phyloP scores from a whole-genome alignment of 1,140 invertebrate species.

The Pollicipes pollicipes region DNA sequence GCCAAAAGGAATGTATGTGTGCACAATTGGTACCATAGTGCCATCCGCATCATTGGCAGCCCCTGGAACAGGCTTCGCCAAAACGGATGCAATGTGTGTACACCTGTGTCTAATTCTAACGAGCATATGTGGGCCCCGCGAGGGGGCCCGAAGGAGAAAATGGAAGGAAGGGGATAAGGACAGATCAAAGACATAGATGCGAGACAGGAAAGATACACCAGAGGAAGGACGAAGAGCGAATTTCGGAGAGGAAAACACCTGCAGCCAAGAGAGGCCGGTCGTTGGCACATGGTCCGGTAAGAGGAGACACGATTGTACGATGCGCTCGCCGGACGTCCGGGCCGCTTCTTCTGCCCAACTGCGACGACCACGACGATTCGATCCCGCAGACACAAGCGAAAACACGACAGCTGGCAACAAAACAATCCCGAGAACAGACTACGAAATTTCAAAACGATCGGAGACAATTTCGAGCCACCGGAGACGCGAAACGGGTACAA shows the following conservation, averaged over 20 bases:
- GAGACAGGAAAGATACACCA: background rate
- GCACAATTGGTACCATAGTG: background rate
- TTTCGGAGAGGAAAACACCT: background rate
- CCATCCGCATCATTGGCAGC: background rate
- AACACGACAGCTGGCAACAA: background rate
- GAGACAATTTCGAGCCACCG: background rate
- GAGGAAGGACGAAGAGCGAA: background rate
- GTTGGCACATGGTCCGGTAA: background rate
- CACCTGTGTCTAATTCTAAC: background rate
- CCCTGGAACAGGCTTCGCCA: background rate
- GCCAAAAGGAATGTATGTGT: background rate
- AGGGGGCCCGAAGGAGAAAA: background rate
- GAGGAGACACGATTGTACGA: background rate
- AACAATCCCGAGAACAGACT: background rate
- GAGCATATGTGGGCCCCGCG: background rate
- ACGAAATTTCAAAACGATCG: background rate
- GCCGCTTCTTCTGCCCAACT: background rate
- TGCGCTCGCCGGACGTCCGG: background rate
- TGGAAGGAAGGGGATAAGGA: background rate
- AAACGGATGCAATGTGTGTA: background rate
- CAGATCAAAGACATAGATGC: background rate
- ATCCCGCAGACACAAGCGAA: background rate
- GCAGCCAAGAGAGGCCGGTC: background rate
- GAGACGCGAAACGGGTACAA: background rate
- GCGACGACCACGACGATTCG: background rate